A percentile compares a stretch with the other conserved stretches of the same genome.
These are phyloP conservation scores for Andrena camellia DNA, from an alignment of 2,888 invertebrate species.

Conservation along the genomic window DNA sequence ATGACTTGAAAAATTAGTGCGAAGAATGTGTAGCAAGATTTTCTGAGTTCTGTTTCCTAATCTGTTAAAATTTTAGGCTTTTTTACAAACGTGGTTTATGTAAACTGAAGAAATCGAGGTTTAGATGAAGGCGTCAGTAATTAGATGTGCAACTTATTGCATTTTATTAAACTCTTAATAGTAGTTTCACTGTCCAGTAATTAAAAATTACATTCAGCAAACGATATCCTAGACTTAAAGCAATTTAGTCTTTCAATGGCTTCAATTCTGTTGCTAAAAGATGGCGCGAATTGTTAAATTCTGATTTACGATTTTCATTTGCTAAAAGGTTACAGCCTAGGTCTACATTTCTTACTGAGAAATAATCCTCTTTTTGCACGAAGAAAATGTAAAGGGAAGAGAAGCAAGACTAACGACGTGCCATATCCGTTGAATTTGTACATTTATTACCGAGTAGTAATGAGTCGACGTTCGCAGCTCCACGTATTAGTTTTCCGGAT, in stretches of 20 bases:
- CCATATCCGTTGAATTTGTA: background rate
- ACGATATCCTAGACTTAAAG: background rate
- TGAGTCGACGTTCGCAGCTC: background rate
- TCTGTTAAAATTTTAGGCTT: background rate
- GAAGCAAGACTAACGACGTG: background rate
- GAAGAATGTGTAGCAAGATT: background rate
- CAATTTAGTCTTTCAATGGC: background rate
- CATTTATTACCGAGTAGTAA: background rate
- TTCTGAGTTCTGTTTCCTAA: background rate
- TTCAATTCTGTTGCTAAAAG: background rate
- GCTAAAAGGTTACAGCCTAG: background rate
- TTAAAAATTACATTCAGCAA: background rate
- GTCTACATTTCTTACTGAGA: background rate
- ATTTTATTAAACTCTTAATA: background rate
- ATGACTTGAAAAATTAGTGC: background rate
- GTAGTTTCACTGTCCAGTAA: background rate
- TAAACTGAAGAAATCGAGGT: too few species aligned
- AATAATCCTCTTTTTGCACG: background rate
- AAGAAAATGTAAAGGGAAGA: background rate
- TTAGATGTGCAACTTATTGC: too few species aligned
- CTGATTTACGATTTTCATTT: background rate
- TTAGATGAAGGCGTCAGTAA: too few species aligned
- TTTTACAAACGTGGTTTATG: too few species aligned
- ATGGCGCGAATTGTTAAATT: background rate
- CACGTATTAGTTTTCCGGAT: background rate